A percentile compares a stretch with the other conserved stretches of the same genome.
Evolutionary conservation across 2,113 vertebrate species (phyloP).

Genomic region (Indicator indicator): DNA sequence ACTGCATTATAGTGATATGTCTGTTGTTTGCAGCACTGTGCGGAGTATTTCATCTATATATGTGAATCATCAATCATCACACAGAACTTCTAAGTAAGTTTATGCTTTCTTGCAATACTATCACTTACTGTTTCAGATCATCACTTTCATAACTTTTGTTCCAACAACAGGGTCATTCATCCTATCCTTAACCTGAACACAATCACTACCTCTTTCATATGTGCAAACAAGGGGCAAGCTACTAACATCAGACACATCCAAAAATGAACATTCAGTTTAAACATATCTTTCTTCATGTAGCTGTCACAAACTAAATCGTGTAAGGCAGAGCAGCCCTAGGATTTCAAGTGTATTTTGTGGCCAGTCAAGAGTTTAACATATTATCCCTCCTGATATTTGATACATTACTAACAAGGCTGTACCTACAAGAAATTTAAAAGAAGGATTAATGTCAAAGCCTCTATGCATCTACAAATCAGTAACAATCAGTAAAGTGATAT

Average conservation of each 20-base stretch:
- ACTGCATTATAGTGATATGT: background rate
- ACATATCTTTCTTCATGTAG: background rate
- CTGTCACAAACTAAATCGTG: background rate
- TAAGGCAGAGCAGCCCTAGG: background rate
- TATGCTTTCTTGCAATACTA: background rate
- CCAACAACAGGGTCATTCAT: background rate
- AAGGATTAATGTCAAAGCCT: background rate
- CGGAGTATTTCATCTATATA: background rate
- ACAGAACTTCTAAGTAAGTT: background rate
- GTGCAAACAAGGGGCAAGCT: background rate
- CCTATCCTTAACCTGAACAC: background rate
- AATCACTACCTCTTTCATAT: background rate
- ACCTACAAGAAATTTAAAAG: background rate
- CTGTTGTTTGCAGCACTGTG: background rate
- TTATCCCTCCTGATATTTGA: background rate
- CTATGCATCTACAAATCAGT: background rate
- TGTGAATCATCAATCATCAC: background rate
- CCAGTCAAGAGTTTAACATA: background rate
- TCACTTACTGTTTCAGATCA: background rate
- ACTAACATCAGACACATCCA: background rate
- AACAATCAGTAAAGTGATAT: background rate
- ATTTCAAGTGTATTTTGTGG: background rate
- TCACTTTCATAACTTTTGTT: background rate
- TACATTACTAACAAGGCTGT: background rate
- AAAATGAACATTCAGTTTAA: background rate